Evolutionary conservation across 2,888 invertebrate genomes (phyloP), one percentile per base, ranked within the genome.

Genomic region (Argynnis bischoffii): DNA sequence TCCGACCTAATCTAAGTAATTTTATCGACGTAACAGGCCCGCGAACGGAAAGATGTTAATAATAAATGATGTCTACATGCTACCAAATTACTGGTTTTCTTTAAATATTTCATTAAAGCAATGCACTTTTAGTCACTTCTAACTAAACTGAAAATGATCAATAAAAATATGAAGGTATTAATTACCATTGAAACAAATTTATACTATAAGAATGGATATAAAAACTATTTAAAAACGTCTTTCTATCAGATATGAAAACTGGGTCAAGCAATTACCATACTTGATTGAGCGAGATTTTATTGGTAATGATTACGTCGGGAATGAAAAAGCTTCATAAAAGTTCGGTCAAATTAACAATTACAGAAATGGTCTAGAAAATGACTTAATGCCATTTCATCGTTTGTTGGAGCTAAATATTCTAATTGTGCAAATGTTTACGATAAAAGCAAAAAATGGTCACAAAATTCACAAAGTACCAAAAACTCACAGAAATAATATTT

Each of bases 401-500:
- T 35, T 31, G 48, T 31, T 60, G 13, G 11, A 61, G 41, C n/a
- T 53, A 41, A 61, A 51, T 35, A 61, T 35, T 51, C 8, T 11
- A 51, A 15, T 51, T 61, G 16, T 51, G 61, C 51, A 51, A 61
- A 61, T 61, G 50, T 51, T 61, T 61, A 61, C 41, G 18, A 35
- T 41, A 21, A 61, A 53, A 61, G 41, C 15, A 14, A 11, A 54
- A 66, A 55, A 41, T 55, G n/a, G 18, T 18, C 48, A 16, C n/a
- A 57, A 59, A 64, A 59, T 57, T 57, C 18, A 18, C 31, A 31
- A 60, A 66, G 54, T 60, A 59, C 60, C 54, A 66, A 66, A 57
- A 60, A 55, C 51, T 66, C 53, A 47, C 35, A 48, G 51, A 46
- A 66, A 63, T 66, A 66, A 64, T 69, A 69, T 69, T 70, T 63